A percentile compares a stretch with the other conserved stretches of the same genome.
phyloP scores from a whole-genome alignment of 2,113 vertebrate genomes.

The Sula dactylatra region DNA sequence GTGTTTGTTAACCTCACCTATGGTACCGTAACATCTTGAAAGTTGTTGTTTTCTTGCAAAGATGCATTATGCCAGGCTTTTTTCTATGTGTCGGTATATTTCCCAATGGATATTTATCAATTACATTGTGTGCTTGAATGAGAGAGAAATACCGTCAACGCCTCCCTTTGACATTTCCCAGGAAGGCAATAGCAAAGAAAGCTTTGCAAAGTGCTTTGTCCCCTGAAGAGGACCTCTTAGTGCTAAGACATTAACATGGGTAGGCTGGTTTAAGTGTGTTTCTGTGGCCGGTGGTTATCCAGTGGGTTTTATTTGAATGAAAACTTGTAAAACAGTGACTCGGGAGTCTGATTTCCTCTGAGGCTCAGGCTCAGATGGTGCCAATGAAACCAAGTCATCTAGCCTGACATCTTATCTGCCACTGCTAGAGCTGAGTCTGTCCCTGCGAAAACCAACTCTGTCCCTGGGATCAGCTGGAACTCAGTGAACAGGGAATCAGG shows the following conservation, averaged over 20 bases:
- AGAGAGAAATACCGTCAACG: neutral
- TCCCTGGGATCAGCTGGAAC: neutral
- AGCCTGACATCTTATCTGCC: neutral
- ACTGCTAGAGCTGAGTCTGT: neutral
- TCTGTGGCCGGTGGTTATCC: neutral
- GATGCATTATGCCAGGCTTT: neutral
- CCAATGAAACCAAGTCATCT: neutral
- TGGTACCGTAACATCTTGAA: neutral
- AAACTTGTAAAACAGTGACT: neutral
- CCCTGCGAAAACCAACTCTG: neutral
- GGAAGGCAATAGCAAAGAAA: neutral
- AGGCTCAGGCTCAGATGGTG: neutral
- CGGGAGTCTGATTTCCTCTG: neutral
- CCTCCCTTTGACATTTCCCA: neutral
- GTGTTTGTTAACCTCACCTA: neutral
- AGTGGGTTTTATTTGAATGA: neutral
- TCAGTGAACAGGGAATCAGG: neutral
- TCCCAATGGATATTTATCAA: neutral
- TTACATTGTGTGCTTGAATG: neutral
- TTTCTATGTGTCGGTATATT: neutral
- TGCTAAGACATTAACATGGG: neutral
- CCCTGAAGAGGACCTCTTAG: neutral
- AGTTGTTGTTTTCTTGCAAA: neutral
- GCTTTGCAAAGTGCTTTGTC: neutral
- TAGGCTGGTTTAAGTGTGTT: neutral